phyloP scores from a whole-genome alignment of 23 tunicate genomes.

The Trididemnum nubilum region DNA sequence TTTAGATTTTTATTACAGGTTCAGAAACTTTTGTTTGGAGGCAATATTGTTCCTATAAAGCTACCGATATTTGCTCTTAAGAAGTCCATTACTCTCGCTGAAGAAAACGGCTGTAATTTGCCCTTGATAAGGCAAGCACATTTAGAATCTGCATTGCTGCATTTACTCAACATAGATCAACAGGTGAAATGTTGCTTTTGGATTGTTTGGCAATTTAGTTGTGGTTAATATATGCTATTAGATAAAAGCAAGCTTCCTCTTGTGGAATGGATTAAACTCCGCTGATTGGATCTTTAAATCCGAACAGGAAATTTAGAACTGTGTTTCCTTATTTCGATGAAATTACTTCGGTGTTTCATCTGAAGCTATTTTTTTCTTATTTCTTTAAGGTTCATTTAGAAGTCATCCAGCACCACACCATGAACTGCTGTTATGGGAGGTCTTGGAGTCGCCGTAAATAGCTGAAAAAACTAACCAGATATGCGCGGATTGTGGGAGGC shows the following conservation, averaged over 20 bases:
- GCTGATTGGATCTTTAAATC: too few relatives aligned
- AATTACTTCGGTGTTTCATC: too few relatives aligned
- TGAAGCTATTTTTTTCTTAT: too few relatives aligned
- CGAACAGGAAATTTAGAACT: too few relatives aligned
- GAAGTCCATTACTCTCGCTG: constrained; percentile 23
- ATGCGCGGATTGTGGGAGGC: too few relatives aligned
- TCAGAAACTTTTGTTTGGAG: constrained; percentile 25
- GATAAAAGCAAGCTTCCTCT: neutral
- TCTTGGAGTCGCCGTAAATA: too few relatives aligned
- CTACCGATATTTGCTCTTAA: constrained; percentile 4
- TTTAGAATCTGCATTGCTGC: constrained; percentile 39
- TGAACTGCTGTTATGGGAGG: too few relatives aligned
- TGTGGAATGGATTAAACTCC: too few relatives aligned
- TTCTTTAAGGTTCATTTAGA: too few relatives aligned
- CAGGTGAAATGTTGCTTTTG: constrained; percentile 38
- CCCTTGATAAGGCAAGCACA: constrained; percentile 46
- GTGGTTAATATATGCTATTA: neutral
- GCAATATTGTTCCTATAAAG: constrained; percentile 2
- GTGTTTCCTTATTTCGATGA: too few relatives aligned
- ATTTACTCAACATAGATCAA: constrained; percentile 33
- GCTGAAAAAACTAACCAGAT: too few relatives aligned
- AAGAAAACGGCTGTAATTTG: constrained; percentile 12
- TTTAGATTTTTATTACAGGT: constrained; percentile 15
- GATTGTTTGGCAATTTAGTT: neutral
- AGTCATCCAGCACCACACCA: too few relatives aligned